These are phyloP conservation scores for Apteryx owenii DNA, from an alignment of 2,113 vertebrate genomes.

Conservation along the genomic window DNA sequence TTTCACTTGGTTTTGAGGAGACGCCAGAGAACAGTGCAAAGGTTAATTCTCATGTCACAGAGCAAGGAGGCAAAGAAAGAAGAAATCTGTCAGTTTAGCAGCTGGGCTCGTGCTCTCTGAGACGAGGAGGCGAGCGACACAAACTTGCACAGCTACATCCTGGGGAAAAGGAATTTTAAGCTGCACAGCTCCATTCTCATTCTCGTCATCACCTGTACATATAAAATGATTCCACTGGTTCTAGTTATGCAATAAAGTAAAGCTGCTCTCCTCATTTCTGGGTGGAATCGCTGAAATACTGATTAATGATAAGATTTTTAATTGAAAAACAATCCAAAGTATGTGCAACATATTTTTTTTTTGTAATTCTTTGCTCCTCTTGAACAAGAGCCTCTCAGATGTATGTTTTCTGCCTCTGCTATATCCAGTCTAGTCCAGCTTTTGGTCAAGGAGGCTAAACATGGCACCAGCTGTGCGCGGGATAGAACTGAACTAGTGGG, in stretches of 20 bases:
- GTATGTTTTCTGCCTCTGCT: not conserved
- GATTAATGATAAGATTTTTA: not conserved
- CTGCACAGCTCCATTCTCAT: not conserved
- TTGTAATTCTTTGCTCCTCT: not conserved
- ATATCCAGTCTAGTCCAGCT: not conserved
- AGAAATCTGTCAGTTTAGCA: not conserved
- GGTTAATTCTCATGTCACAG: not conserved
- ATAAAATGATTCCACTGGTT: not conserved
- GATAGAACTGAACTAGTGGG: not conserved
- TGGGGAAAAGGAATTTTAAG: not conserved
- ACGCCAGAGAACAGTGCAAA: not conserved
- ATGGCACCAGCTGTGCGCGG: not conserved
- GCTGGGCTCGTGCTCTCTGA: accelerated
- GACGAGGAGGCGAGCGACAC: not conserved
- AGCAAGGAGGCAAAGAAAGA: not conserved
- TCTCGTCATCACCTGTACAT: not conserved
- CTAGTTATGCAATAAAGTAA: not conserved
- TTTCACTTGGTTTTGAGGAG: not conserved
- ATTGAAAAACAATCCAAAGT: not conserved
- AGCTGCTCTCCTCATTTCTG: not conserved
- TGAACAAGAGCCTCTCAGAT: not conserved
- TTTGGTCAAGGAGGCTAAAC: not conserved
- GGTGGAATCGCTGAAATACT: not conserved
- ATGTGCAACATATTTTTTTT: not conserved
- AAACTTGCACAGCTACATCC: not conserved